Base-by-base conservation (phyloP, 2,113 vertebrate species). In the Mionectes macconnelli region DNA sequence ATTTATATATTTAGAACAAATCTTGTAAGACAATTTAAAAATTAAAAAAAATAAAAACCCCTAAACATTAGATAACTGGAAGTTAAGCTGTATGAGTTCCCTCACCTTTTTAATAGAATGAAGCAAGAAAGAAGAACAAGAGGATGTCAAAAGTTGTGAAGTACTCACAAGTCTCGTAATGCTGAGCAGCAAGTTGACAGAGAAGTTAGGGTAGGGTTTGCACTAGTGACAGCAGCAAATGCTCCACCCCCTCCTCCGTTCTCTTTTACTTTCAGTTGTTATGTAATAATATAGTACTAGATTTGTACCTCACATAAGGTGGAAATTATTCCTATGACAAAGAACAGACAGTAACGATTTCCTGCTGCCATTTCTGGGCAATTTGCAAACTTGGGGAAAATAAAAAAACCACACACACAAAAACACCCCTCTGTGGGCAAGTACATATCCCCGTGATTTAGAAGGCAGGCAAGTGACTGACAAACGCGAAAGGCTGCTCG, bases 241-340 rank as follows among this genome's bases (percentile, higher is more conserved):
- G 88, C 94, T 94, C 96, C 94, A 50, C 90, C 85, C 79, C 68
- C 85, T 67, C 8, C 90, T 84, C 17, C 19, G 1, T 52, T 59
- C 85, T 50, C 27, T 96, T 97, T 97, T 95, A 90, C 96, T 96
- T 97, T 97, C 96, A 68, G 60, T 96, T 96, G 72, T 88, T 93
- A 80, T 7, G 55, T 75, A 90, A 92, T 78, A 37, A 35, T 11
- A 17, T 4, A 44, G 40, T 31, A 23, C 52, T 89, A 30, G 15
- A 11, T 53, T 69, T 72, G 12, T 79, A 30, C 37, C 9, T 47
- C 49, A 33, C 24, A 6, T 37, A n/a, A 6, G 1, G 30, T 79
- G 67, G 66, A 62, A 84, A 78, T 45, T 68, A 37, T 30, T 81
- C 52, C 42, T 20, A 19, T 8, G 2, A 25, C 28, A 72, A 63